A percentile compares a stretch with the other conserved stretches of the same genome.
Evolutionary conservation across 1,140 invertebrate genomes (phyloP).

Genomic region (Habropoda laboriosa): DNA sequence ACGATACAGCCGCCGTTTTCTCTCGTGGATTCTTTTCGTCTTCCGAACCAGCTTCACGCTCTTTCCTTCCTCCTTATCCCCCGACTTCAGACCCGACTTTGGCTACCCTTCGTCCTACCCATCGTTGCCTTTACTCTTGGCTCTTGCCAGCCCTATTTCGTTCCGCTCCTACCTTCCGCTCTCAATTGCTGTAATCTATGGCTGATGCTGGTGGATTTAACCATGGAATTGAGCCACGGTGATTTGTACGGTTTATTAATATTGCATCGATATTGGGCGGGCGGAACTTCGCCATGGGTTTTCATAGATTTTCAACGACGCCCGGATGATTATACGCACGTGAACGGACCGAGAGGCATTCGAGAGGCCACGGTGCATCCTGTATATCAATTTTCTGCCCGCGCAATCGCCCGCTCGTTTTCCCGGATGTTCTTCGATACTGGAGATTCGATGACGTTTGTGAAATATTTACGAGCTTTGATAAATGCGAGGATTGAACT

Average conservation of each 20-base stretch:
- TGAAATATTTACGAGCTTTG: background rate
- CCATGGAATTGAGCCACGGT: constrained; percentile 59
- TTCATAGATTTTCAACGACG: constrained; percentile 50
- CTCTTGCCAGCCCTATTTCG: constrained; percentile 5
- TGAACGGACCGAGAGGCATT: background rate
- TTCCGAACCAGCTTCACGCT: constrained; percentile 41
- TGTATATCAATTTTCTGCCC: constrained; percentile 33
- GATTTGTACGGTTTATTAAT: constrained; percentile 64
- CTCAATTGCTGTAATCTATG: constrained; percentile 66
- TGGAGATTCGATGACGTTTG: background rate
- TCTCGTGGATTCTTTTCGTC: constrained; percentile 67
- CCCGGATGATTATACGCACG: constrained; percentile 24
- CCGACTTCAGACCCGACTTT: constrained; percentile 2
- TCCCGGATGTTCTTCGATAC: background rate
- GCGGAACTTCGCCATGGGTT: constrained; percentile 39
- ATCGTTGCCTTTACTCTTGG: background rate
- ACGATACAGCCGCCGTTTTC: constrained; percentile 56
- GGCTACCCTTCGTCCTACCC: constrained; percentile 8
- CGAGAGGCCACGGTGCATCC: background rate
- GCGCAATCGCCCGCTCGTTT: background rate
- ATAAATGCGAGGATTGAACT: background rate
- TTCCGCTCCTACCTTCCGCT: constrained; percentile 49
- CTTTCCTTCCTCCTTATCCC: constrained; percentile 47
- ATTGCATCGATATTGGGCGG: constrained; percentile 41
- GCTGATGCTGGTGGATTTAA: constrained; percentile 61